Conservation (phyloP, 1,140 invertebrate species). For the Reticulitermes speratus region DNA sequence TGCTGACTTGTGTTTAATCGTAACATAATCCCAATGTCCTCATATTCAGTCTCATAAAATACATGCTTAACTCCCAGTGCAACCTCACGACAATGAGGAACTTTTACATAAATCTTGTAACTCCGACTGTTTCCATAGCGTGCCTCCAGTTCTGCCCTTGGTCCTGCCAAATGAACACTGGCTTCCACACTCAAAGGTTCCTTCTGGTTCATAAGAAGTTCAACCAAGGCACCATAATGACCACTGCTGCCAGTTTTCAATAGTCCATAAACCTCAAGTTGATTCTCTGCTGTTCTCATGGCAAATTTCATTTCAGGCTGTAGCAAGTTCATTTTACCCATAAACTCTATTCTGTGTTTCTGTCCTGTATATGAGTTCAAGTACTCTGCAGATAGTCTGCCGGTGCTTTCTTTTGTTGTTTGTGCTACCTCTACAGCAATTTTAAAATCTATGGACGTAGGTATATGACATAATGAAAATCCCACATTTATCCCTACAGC, state of each 20-base stretch:
- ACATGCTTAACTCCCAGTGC: not conserved
- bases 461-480: not conserved
- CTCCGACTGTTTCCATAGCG: not conserved
- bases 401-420: not conserved
- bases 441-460: not conserved
- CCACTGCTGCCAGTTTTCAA: not conserved
- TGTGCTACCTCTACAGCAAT: not conserved
- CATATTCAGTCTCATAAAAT: slow-evolving; percentile 1
- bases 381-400: slow-evolving; percentile 21
- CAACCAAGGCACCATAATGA: not conserved
- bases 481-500: not conserved
- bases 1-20: slow-evolving; percentile 28
- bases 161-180: not conserved
- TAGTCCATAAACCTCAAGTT: not conserved
- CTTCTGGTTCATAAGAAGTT: slow-evolving; percentile 22
- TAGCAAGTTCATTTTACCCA: not conserved
- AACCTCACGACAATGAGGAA: slow-evolving; percentile 16
- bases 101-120: slow-evolving; percentile 22
- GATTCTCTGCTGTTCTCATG: slow-evolving; percentile 20
- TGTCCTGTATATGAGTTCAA: slow-evolving; percentile 22
- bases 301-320: not conserved
- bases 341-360: not conserved
- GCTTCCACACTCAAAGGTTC: not conserved
- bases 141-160: slow-evolving; percentile 23
- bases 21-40: slow-evolving; percentile 21